Conservation (phyloP, 1,140 invertebrate species). For the Drosophila sulfurigaster region DNA sequence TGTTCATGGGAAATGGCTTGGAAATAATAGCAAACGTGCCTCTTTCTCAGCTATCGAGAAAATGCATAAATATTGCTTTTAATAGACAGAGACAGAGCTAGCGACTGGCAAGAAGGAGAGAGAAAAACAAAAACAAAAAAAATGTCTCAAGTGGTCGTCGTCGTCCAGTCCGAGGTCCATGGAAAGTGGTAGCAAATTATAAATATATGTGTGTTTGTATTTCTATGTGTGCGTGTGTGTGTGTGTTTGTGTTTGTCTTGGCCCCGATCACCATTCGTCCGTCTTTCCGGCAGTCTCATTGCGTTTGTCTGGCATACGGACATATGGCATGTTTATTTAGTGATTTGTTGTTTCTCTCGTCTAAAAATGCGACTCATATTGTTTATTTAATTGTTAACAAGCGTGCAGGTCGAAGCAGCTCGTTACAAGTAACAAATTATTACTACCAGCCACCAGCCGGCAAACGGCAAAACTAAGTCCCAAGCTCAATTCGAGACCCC, state of each 20-base stretch:
- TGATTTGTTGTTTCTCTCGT: slow-evolving; percentile 72
- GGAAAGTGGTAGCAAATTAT: slow-evolving; percentile 64
- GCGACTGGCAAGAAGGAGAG: neutral
- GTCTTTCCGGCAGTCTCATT: neutral
- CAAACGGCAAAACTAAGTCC: slow-evolving; percentile 39
- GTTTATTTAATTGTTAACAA: slow-evolving; percentile 83
- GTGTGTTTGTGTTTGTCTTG: slow-evolving; percentile 57
- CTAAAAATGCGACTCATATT: slow-evolving; percentile 77
- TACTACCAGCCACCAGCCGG: slow-evolving; percentile 31
- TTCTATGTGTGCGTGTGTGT: slow-evolving; percentile 25
- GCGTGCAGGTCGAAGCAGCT: slow-evolving; percentile 66
- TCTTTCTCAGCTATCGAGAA: slow-evolving; percentile 56
- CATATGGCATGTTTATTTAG: slow-evolving; percentile 68
- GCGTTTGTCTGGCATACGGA: neutral
- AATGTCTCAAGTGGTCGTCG: slow-evolving; percentile 75
- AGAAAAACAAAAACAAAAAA: slow-evolving; percentile 18
- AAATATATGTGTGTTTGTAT: neutral
- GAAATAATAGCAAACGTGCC: slow-evolving; percentile 82
- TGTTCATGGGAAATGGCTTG: slow-evolving; percentile 81
- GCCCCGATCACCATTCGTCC: slow-evolving; percentile 39
- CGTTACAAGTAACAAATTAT: slow-evolving; percentile 81
- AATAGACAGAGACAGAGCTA: slow-evolving; percentile 49
- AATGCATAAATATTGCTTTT: slow-evolving; percentile 81
- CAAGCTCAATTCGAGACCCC: neutral
- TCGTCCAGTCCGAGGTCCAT: slow-evolving; percentile 41